These are phyloP conservation scores for Stenolophus ochropezus DNA, from an alignment of 2,888 invertebrate genomes.

Conservation along the genomic window DNA sequence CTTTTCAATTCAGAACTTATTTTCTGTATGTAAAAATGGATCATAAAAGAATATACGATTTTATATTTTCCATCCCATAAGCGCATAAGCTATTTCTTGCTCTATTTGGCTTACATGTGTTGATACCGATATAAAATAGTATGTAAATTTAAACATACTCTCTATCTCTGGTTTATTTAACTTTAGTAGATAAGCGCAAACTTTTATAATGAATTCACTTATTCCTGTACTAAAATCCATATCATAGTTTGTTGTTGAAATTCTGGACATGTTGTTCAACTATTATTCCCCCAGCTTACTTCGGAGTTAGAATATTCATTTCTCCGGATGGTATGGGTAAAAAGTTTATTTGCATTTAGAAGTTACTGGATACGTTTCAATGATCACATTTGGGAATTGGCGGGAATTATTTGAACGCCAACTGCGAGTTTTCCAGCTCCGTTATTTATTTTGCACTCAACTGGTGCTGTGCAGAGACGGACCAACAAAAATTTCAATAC, in stretches of 20 bases:
- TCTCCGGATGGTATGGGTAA: neutral
- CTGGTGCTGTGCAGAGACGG: neutral
- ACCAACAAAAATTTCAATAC: neutral
- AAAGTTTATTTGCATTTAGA: neutral
- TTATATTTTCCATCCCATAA: too few species aligned
- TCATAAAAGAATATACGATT: too few species aligned
- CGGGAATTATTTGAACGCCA: neutral
- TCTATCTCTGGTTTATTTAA: neutral
- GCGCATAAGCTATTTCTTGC: neutral
- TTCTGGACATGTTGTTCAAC: neutral
- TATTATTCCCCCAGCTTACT: too few species aligned
- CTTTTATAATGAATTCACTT: slow-evolving; percentile 13
- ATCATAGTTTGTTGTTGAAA: neutral
- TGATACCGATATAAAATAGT: neutral
- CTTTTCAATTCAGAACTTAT: too few species aligned
- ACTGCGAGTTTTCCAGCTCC: neutral
- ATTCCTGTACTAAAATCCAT: slow-evolving; percentile 7
- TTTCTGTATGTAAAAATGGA: too few species aligned
- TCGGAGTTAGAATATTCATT: neutral
- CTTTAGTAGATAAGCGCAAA: neutral
- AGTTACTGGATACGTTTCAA: neutral
- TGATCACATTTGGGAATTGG: slow-evolving; percentile 6
- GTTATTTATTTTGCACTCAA: neutral
- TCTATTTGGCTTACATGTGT: neutral
- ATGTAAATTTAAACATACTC: neutral